Percentiles rank a stretch among this genome's conserved stretches.
These are phyloP conservation scores for Triplophysa siluroides DNA, from an alignment of 2,113 vertebrate species.

Conservation along the genomic window DNA sequence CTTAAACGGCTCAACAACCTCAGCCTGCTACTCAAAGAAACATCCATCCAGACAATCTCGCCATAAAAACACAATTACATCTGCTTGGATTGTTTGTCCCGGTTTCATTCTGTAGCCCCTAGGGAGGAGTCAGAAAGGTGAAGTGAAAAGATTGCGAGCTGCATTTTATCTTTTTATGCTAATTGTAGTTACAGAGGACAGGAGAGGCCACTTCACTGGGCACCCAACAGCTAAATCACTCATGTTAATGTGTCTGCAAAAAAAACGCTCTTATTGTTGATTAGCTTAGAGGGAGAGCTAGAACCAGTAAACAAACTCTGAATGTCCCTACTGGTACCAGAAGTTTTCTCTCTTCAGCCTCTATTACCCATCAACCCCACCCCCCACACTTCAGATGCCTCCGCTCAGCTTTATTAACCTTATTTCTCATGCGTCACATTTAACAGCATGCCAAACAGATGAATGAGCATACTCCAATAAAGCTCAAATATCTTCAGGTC, in stretches of 20 bases:
- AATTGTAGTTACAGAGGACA: slow-evolving; percentile 31
- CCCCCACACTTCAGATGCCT: background rate
- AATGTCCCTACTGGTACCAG: background rate
- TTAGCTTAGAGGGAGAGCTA: background rate
- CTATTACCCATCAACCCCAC: slow-evolving; percentile 29
- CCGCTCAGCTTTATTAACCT: background rate
- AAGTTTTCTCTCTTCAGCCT: background rate
- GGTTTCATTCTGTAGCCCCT: background rate
- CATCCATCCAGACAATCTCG: background rate
- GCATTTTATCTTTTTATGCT: slow-evolving; percentile 27
- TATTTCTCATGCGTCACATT: slow-evolving; percentile 10
- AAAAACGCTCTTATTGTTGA: slow-evolving; percentile 7
- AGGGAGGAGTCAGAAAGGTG: slow-evolving; percentile 6
- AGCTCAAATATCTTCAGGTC: slow-evolving; percentile 6
- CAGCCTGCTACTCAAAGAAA: too few relatives aligned
- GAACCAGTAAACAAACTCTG: slow-evolving; percentile 13
- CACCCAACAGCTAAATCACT: slow-evolving; percentile 5
- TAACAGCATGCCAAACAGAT: slow-evolving; percentile 6
- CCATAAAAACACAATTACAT: background rate
- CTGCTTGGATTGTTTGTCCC: background rate
- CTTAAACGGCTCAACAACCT: too few relatives aligned
- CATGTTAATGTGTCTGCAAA: slow-evolving; percentile 31
- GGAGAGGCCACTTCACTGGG: slow-evolving; percentile 11
- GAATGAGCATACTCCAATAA: slow-evolving; percentile 20
- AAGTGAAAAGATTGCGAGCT: slow-evolving; percentile 2